phyloP scores from a whole-genome alignment of 2,797 vertebrate species.

The Gobio occitaniae region DNA sequence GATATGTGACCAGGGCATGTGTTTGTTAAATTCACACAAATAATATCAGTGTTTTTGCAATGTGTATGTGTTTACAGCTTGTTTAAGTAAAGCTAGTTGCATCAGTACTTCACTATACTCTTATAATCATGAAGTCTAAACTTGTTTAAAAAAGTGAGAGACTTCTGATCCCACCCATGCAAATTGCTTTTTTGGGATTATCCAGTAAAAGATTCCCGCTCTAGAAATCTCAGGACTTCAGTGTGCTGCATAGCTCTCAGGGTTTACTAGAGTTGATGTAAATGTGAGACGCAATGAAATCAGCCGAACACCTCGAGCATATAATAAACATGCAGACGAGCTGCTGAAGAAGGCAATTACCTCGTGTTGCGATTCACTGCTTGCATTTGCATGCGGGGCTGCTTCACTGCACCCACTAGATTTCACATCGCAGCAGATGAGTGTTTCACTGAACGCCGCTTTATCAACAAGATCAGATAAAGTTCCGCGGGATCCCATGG shows the following conservation, averaged over 20 bases:
- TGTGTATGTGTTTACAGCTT: constrained; percentile 67
- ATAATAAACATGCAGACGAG: constrained; percentile 56
- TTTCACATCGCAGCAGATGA: neutral
- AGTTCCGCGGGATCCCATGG: constrained; percentile 47
- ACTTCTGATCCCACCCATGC: constrained; percentile 1
- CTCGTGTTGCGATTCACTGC: constrained; percentile 45
- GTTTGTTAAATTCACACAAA: constrained; percentile 57
- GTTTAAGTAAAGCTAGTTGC: constrained; percentile 8
- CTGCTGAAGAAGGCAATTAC: constrained; percentile 60
- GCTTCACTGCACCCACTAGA: constrained; percentile 14
- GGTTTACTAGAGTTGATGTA: constrained; percentile 43
- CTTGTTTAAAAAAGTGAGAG: neutral
- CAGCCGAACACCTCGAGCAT: constrained; percentile 35
- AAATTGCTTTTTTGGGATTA: constrained; percentile 27
- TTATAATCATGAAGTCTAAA: constrained; percentile 1
- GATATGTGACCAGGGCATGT: too few species aligned
- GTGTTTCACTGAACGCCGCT: constrained; percentile 16
- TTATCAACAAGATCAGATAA: constrained; percentile 56
- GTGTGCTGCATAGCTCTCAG: neutral
- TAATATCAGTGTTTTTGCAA: constrained; percentile 54
- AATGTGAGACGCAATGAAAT: constrained; percentile 49
- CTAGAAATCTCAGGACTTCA: neutral
- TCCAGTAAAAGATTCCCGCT: neutral
- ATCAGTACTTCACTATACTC: neutral
- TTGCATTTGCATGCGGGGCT: constrained; percentile 51